Conservation (phyloP, 2,888 invertebrate species). For the Lepas anatifera region DNA sequence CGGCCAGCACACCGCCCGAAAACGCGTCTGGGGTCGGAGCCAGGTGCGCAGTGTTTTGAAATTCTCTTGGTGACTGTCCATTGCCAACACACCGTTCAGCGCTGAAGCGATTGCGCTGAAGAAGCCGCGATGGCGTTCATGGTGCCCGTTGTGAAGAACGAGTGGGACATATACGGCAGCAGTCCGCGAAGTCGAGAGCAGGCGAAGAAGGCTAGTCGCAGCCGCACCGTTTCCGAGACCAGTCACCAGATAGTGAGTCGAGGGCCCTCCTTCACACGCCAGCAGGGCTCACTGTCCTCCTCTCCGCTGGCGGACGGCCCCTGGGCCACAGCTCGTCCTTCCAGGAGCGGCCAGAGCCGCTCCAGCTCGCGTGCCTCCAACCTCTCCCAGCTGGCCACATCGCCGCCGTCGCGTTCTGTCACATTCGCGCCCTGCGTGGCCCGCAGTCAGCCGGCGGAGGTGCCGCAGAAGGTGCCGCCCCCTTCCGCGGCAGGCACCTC, state of each 20-base stretch:
- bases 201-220: neutral
- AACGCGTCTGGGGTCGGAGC: neutral
- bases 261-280: neutral
- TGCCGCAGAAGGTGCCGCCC: constrained; percentile 21
- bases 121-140: constrained; percentile 6
- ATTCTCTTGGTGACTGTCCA: neutral
- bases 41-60: neutral
- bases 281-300: neutral
- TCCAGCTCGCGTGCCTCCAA: neutral
- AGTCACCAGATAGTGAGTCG: neutral
- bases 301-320: neutral
- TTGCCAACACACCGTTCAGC: neutral
- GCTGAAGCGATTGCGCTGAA: neutral
- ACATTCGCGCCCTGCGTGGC: constrained; percentile 7
- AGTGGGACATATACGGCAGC: constrained; percentile 13
- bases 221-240: neutral
- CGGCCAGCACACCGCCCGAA: neutral
- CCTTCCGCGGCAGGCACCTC: constrained; percentile 36
- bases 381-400: neutral
- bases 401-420: neutral
- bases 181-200: neutral
- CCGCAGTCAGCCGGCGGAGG: constrained; percentile 2
- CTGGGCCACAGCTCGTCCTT: neutral
- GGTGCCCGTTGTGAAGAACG: constrained; percentile 13
- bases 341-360: neutral